Base-by-base conservation (phyloP, 2,888 invertebrate species). In the Caenorhabditis sp. region DNA sequence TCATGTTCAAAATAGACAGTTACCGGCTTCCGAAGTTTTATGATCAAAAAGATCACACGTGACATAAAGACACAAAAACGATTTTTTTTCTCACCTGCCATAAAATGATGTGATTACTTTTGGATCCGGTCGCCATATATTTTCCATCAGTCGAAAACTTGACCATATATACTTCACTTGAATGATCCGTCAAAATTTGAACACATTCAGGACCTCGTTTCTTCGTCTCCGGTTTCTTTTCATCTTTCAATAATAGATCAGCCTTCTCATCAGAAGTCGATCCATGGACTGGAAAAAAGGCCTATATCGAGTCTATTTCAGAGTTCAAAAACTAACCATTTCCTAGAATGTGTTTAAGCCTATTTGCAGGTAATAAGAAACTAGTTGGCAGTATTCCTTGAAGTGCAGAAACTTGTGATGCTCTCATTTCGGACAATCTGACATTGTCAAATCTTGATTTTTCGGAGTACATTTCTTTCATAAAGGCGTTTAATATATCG, bases 81-180 rank as follows among this genome's bases (percentile, higher is more conserved):
- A n/a, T n/a, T n/a, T n/a, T n/a, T n/a, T 21, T 25, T 36, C 8
- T 60, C 21, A 77, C 76, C 31, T 74, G 65, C 76, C 81, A 85
- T 7, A 85, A 63, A 38, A 61, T 63, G n/a, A 85, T 70, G 23
- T 63, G 20, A 38, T 76, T 74, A 59, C 72, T 72, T 56, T 74
- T 80, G 20, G 81, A 79, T 12, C 82, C 84, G 10, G 82, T 78
- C 3, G 83, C 83, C 63, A 85, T 56, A 53, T 70, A 68, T 58
- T 69, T 70, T 52, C 85, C 85, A 63, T 80, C 74, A 12, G 78
- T 70, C 5, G 85, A 85, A 60, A 85, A 85, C 52, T 80, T 73
- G 10, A 83, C 71, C 38, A 69, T 66, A 70, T 77, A 81, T 1
- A 85, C 81, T 61, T 78, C 74, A n/a, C 54, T 61, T 49, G 67